Evolutionary conservation across 2,888 invertebrate genomes (phyloP), one percentile per base, ranked within the genome.

Genomic region (Cactoblastis cactorum): DNA sequence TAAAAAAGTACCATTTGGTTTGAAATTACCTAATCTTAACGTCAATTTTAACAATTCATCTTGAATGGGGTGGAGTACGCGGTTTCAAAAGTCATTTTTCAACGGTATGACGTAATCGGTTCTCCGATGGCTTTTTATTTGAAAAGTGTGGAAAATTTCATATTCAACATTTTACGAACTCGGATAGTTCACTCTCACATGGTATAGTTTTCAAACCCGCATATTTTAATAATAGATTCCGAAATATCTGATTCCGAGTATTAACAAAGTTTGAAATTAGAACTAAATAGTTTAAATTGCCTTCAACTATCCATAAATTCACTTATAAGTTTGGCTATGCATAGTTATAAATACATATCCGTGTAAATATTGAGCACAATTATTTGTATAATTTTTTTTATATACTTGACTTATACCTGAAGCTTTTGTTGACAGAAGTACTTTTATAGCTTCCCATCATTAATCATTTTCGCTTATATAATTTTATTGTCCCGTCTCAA

Each of bases 21-120:
- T 53, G 28, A 51, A 54, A 57, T 58, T 56, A 64, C 60, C 64
- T 73, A 73, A 77, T 76, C 72, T 73, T 61, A 60, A 67, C 75
- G 70, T 79, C 73, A 78, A 77, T 74, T 76, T 76, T 71, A 63
- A 77, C 80, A 79, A 81, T 81, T 78, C 77, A 80, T 80, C 80
- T 77, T 72, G 66, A 75, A 74, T 70, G 67, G 64, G 59, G 61
- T 64, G 63, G 61, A 67, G 71, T 68, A 65, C 70, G 66, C 74
- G 75, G 73, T 80, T 80, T 77, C 70, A 70, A 67, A 76, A 80
- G 78, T 83, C 80, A 84, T 85, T 83, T 83, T 83, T 84, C 83
- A 85, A 69, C 71, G 76, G 69, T 77, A 77, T 78, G 80, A 83
- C 83, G 76, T 83, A 83, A 84, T 85, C 82, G 83, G 74, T 84